Percentiles rank a stretch among this genome's conserved stretches.
Conservation (phyloP, 1,140 invertebrate species). For the Ruditapes philippinarum region DNA sequence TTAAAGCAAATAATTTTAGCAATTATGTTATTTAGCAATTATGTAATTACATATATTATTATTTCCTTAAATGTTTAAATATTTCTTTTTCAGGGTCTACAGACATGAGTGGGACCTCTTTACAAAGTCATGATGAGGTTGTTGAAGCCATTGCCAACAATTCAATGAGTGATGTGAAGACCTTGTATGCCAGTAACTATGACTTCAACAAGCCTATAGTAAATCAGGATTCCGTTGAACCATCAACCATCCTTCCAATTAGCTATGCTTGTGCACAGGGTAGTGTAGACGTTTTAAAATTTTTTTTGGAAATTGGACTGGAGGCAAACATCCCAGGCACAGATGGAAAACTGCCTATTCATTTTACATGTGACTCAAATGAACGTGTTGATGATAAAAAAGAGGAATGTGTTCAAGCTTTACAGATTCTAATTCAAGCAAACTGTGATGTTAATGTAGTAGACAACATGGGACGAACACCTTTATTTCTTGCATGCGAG, state of each 20-base stretch:
- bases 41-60: no score
- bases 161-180: not conserved
- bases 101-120: not conserved
- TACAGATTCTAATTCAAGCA: conserved; percentile 73
- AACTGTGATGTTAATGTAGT: conserved; percentile 95
- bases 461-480: conserved; percentile 95
- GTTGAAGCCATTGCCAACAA: conserved; percentile 36
- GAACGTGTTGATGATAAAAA: conserved; percentile 69
- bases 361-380: conserved; percentile 77
- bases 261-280: conserved; percentile 76
- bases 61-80: no score
- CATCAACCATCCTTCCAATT: conserved; percentile 56
- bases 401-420: conserved; percentile 68
- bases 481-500: conserved; percentile 88
- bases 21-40: no score
- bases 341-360: conserved; percentile 82
- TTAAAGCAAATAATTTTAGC: no score
- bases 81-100: not conserved
- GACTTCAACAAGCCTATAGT: conserved; percentile 61
- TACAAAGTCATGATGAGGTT: not conserved
- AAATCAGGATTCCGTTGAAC: not conserved
- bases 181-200: not conserved
- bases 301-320: conserved; percentile 73
- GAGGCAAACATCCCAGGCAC: conserved; percentile 76
- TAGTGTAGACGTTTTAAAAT: conserved; percentile 71